These are phyloP conservation scores for Phoxinus phoxinus DNA, from an alignment of 2,113 vertebrate genomes.

Conservation along the genomic window DNA sequence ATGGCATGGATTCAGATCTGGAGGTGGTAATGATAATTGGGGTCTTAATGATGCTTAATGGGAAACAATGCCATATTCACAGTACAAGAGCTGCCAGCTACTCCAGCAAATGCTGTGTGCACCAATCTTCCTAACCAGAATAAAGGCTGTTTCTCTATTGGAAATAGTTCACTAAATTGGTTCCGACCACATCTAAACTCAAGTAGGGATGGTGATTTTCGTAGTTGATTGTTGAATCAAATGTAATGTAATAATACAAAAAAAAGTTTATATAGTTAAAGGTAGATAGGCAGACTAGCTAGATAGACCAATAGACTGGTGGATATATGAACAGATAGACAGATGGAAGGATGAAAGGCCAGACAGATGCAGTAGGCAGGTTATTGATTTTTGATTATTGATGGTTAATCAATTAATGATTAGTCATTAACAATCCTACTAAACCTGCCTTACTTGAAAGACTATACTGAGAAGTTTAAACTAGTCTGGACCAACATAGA, in stretches of 20 bases:
- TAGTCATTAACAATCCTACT: background rate
- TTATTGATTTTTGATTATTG: background rate
- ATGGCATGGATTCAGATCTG: conserved; percentile 47
- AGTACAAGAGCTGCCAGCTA: conserved; percentile 70
- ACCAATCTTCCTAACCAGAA: conserved; percentile 54
- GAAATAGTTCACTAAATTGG: conserved; percentile 39
- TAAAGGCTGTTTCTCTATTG: conserved; percentile 31
- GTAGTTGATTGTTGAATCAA: background rate
- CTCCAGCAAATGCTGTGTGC: conserved; percentile 50
- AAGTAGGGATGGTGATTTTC: background rate
- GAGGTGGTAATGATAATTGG: conserved; percentile 71
- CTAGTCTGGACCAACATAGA: background rate
- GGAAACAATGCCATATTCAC: conserved; percentile 60
- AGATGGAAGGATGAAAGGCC: background rate
- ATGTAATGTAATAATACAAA: background rate
- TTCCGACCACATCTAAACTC: background rate
- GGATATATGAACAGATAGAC: background rate
- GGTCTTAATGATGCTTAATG: conserved; percentile 69
- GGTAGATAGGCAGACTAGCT: background rate
- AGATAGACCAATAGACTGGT: background rate
- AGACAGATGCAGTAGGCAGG: background rate
- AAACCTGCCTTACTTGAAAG: background rate
- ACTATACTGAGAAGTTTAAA: background rate
- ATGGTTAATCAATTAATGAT: background rate
- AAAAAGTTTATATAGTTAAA: background rate